These are phyloP conservation scores for Tenrec ecaudatus DNA, from an alignment of 2,113 vertebrate genomes.

Conservation along the genomic window DNA sequence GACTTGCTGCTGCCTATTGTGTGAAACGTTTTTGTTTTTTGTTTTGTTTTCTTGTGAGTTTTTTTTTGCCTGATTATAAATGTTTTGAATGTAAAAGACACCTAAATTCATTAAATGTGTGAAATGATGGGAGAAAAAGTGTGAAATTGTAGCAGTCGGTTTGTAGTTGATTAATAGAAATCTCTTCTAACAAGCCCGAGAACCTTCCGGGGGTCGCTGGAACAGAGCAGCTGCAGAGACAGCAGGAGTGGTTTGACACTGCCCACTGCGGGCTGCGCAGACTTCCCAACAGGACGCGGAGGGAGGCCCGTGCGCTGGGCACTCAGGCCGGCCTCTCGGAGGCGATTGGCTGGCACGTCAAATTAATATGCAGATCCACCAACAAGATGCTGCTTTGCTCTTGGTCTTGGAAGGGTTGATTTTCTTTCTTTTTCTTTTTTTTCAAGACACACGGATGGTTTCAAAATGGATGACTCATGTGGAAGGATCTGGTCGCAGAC, in stretches of 20 bases:
- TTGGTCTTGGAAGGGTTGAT: constrained; percentile 17
- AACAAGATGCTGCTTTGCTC: constrained; percentile 69
- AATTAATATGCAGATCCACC: constrained; percentile 82
- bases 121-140: constrained; percentile 89
- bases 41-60: constrained; percentile 27
- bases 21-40: constrained; percentile 44
- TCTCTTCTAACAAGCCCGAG: constrained; percentile 87
- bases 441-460: constrained; percentile 51
- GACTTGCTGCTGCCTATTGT: constrained; percentile 70
- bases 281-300: constrained; percentile 84
- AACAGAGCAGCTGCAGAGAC: constrained; percentile 91
- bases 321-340: constrained; percentile 73
- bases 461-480: constrained; percentile 29
- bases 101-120: constrained; percentile 88
- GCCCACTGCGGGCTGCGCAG: constrained; percentile 79
- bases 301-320: constrained; percentile 83
- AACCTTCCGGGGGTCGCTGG: constrained; percentile 90
- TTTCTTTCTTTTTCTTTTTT: not conserved
- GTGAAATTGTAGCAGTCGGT: constrained; percentile 91
- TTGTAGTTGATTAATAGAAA: constrained; percentile 92
- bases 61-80: constrained; percentile 77
- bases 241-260: constrained; percentile 88
- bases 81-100: constrained; percentile 85
- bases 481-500: not conserved
- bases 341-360: constrained; percentile 77